A percentile compares a stretch with the other conserved stretches of the same genome.
These are phyloP conservation scores for Isaurus tuberculatus DNA, from an alignment of 92 coral and sea anemone species.

Conservation along the genomic window DNA sequence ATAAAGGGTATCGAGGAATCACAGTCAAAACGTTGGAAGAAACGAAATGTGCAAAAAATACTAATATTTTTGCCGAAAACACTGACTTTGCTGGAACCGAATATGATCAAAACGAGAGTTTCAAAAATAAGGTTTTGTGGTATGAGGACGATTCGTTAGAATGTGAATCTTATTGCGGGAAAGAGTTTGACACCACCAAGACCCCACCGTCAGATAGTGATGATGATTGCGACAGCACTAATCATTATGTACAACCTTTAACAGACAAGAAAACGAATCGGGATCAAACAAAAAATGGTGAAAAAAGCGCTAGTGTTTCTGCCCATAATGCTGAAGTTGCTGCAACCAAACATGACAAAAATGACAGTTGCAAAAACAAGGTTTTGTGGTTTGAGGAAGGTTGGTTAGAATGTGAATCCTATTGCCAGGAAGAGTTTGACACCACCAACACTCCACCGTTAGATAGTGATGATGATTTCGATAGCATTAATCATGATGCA, in stretches of 20 bases:
- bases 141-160: no score
- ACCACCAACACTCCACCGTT: not conserved
- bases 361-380: not conserved
- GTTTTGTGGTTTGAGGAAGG: not conserved
- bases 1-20: no score
- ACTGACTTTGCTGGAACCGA: no score
- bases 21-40: no score
- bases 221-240: not conserved
- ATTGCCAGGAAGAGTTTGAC: not conserved
- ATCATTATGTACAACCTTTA: not conserved
- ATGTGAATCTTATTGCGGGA: not conserved
- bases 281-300: not conserved
- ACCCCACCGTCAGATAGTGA: no score
- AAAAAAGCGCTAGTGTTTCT: not conserved
- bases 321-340: not conserved
- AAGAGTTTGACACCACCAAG: not conserved
- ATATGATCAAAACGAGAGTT: no score
- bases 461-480: no score
- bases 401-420: not conserved
- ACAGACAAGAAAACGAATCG: not conserved
- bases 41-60: no score
- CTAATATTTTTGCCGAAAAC: no score
- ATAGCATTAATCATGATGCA: not conserved
- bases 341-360: not conserved
- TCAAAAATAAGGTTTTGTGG: no score